These are phyloP conservation scores for Euphysa ruthae DNA, from an alignment of 30 jellyfish, hydroid and myxozoan species.

Conservation along the genomic window DNA sequence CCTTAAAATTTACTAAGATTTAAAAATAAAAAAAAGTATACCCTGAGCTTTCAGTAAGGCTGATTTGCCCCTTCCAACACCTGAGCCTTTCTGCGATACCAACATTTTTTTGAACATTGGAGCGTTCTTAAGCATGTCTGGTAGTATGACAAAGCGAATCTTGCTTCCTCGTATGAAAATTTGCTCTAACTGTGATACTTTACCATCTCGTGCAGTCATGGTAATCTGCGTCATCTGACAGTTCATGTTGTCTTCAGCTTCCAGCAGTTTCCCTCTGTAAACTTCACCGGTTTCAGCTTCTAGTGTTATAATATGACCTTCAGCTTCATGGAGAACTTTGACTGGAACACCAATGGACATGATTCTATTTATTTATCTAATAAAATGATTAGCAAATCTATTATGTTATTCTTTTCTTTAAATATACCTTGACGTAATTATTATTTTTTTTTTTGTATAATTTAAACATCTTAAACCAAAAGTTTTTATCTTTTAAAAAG, in stretches of 20 bases:
- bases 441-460: too few species aligned
- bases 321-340: constrained; percentile 98
- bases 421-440: too few species aligned
- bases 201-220: constrained; percentile 98
- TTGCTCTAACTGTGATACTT: constrained; percentile 87
- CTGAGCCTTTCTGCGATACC: constrained; percentile 68
- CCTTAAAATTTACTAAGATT: too few species aligned
- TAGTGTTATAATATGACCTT: constrained; percentile 95
- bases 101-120: constrained; percentile 96
- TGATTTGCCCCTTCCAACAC: constrained; percentile 97
- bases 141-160: constrained; percentile 87
- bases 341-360: constrained; percentile 99
- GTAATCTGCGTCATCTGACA: constrained; percentile 92
- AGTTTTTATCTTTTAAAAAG: too few species aligned
- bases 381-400: too few species aligned
- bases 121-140: constrained; percentile 99
- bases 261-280: constrained; percentile 94
- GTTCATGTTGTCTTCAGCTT: constrained; percentile 99
- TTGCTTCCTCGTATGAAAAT: constrained; percentile 94
- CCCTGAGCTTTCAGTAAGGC: constrained; percentile 99
- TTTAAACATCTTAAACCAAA: too few species aligned
- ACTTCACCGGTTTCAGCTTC: constrained; percentile 97
- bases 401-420: too few species aligned
- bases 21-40: too few species aligned
- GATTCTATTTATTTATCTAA: too few species aligned